Evolutionary conservation across 2,888 invertebrate species (phyloP), one percentile per base, ranked within the genome.

Genomic region (Notodonta ziczac): DNA sequence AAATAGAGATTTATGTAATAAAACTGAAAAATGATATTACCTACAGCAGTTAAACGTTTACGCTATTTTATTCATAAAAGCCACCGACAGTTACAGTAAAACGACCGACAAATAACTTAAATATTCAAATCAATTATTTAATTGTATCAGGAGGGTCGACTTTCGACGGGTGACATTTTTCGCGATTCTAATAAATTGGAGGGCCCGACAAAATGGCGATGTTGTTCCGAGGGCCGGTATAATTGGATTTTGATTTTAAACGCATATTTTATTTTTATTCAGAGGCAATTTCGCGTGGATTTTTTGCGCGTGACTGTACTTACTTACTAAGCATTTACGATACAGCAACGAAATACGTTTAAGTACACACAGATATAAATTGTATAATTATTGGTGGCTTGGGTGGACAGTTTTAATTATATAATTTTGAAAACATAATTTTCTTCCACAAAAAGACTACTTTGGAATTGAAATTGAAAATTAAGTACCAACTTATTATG

Each of bases 211-310:
- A 59, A 63, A 59, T 63, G 61, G 61, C 63, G 66, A 51, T 60
- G 63, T 65, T 60, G 61, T 65, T 59, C 51, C 51, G 70, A 61
- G 61, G 62, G 56, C 13, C 56, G 51, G 60, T 58, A 48, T 74
- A 74, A 74, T 74, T 74, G 71, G 66, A 69, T 73, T 73, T 66
- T 57, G 65, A 74, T 72, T 74, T 74, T 67, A 58, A 64, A 44
- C 42, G 62, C 67, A 71, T 66, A 74, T 71, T 74, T 71, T 61
- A 67, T 66, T 68, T 73, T 71, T 73, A 65, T 66, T 57, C 44
- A 35, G 56, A 12, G 10, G 40, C 12, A 24, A 56, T 56, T 56
- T 8, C 5, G 24, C 56, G 54, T 54, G 39, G 54, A 39, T 16
- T 32, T 54, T n/a, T 54, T 54, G 32, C 39, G 32, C 32, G 52